Evolutionary conservation across 2,888 invertebrate genomes (phyloP).

Genomic region (Cryptocheilus praepositus): DNA sequence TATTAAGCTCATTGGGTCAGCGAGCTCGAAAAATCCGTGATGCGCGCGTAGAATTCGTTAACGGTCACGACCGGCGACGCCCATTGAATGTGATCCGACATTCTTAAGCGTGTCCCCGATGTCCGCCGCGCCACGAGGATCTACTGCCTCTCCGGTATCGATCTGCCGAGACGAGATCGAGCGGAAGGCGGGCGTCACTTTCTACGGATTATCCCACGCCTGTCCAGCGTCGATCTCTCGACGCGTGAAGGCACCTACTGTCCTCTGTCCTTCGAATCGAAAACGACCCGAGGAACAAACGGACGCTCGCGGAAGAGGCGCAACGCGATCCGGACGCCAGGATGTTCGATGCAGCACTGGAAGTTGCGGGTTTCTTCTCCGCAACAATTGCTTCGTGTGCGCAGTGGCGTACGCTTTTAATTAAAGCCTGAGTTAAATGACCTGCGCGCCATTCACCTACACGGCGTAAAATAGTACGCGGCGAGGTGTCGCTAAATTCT

Average conservation of each 20-base stretch:
- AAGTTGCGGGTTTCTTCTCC: slow-evolving; percentile 61
- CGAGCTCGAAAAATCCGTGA: slow-evolving; percentile 55
- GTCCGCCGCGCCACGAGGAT: not conserved
- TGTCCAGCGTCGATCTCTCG: too few relatives aligned
- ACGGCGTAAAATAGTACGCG: not conserved
- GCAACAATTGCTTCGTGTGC: slow-evolving; percentile 68
- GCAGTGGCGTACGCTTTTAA: slow-evolving; percentile 69
- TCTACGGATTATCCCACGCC: too few relatives aligned
- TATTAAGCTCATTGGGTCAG: slow-evolving; percentile 68
- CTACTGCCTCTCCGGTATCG: not conserved
- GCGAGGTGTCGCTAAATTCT: too few relatives aligned
- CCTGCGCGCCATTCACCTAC: slow-evolving; percentile 6
- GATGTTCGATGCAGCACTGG: slow-evolving; percentile 72
- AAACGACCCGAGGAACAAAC: too few relatives aligned
- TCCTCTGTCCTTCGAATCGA: too few relatives aligned
- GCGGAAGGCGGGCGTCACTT: slow-evolving; percentile 5
- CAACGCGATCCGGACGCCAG: slow-evolving; percentile 57
- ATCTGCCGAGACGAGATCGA: too few relatives aligned
- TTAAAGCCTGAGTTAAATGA: slow-evolving; percentile 54
- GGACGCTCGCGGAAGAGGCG: not conserved
- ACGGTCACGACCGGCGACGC: slow-evolving; percentile 47
- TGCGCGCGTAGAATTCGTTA: slow-evolving; percentile 55
- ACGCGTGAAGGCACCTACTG: too few relatives aligned
- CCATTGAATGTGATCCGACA: slow-evolving; percentile 27
- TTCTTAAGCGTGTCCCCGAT: not conserved